Base-by-base conservation (phyloP, 2,797 vertebrate genomes). In the Gorsachius magnificus region DNA sequence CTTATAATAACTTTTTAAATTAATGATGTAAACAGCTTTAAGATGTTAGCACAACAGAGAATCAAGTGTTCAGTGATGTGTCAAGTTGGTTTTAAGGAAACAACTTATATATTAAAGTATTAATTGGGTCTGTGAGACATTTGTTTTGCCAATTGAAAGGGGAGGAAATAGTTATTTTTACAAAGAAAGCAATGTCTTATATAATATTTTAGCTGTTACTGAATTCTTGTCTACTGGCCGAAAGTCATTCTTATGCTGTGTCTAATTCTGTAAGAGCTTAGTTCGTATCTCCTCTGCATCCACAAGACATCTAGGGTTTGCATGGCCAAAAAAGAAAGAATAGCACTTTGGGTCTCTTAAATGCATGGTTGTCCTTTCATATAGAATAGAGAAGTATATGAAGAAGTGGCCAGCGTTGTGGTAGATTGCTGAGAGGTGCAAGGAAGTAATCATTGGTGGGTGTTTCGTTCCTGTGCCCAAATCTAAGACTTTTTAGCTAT, bases 21-120 rank as follows among this genome's bases (percentile, higher is more conserved):
- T 90, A 94, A 93, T 89, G 88, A 71, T 90, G 75, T 95, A 94
- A 95, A 87, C 54, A 82, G 33, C 68, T 92, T 72, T 45, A 91
- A 50, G 75, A 51, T 53, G 68, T 87, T 89, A 95, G 60, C 70
- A 84, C 1, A 81, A 66, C 33, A 38, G 48, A 80, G 81, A 66
- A 68, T 77, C 41, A 75, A 76, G 57, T 66, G 50, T 76, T 90
- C 90, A 83, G 58, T 69, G 81, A 90, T 90, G 75, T 64, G 50
- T 87, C 89, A 81, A 72, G 80, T 63, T 87, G 80, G 74, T 94
- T 95, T 95, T 90, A 87, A 58, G 68, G 83, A 50, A 95, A 22
- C 36, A 75, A 9, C 41, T 26, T 82, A 10, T 11, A 78, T 20
- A 43, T 86, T 57, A 78, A 83, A 86, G 69, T 89, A 93, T 78